Conservation (phyloP, 2,888 invertebrate genomes). For the Apamea sordens region DNA sequence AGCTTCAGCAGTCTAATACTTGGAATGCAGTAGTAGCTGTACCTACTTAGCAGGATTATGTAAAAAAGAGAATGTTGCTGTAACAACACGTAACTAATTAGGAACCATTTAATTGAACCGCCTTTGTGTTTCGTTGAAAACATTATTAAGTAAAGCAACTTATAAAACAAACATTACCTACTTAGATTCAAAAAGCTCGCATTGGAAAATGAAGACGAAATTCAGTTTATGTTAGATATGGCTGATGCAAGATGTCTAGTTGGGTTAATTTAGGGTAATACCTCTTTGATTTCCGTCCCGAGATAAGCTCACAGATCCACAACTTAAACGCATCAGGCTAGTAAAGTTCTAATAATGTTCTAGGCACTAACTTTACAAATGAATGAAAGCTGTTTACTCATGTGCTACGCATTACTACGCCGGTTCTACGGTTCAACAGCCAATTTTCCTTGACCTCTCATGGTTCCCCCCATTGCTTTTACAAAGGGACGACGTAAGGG, state of each 20-base stretch:
- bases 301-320: slow-evolving; percentile 9
- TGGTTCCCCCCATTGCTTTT: slow-evolving; percentile 61
- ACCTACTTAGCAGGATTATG: slow-evolving; percentile 29
- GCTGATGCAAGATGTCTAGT: neutral
- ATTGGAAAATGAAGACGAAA: neutral
- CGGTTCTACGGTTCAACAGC: slow-evolving; percentile 70
- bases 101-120: slow-evolving; percentile 8
- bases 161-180: neutral
- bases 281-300: neutral
- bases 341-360: slow-evolving; percentile 38
- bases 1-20: neutral
- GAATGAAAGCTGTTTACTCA: slow-evolving; percentile 80
- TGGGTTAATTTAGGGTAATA: neutral
- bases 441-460: slow-evolving; percentile 72
- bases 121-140: slow-evolving; percentile 24
- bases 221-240: neutral
- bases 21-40: neutral
- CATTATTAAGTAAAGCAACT: neutral
- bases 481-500: slow-evolving; percentile 69
- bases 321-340: slow-evolving; percentile 14
- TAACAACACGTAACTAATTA: slow-evolving; percentile 43
- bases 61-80: slow-evolving; percentile 40
- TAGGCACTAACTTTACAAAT: slow-evolving; percentile 67
- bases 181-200: neutral
- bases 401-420: slow-evolving; percentile 76